phyloP scores from a whole-genome alignment of 92 coral and sea anemone species.

The Diadumene lineata region DNA sequence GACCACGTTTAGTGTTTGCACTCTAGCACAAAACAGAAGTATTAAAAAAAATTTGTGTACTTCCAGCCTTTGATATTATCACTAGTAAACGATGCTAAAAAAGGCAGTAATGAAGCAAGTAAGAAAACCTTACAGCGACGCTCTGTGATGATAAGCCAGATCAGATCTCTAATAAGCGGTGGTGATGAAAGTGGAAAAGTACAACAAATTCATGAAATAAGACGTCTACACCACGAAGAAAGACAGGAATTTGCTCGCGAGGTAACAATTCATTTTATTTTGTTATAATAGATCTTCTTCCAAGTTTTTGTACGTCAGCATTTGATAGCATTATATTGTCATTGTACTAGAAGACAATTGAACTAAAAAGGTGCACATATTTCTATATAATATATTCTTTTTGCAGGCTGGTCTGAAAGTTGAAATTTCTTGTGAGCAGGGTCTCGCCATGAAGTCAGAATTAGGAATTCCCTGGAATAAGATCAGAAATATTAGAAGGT shows the following conservation, averaged over 20 bases:
- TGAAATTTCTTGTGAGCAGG: slow-evolving; percentile 6
- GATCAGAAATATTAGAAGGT: slow-evolving; percentile 27
- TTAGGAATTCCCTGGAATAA: slow-evolving; percentile 36
- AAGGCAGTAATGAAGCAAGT: slow-evolving; percentile 4
- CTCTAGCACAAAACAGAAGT: no score
- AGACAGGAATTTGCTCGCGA: neutral
- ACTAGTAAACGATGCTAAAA: neutral
- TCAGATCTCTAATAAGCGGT: neutral
- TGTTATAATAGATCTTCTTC: neutral
- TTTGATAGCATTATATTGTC: no score
- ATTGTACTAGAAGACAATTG: neutral
- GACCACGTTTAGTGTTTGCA: no score
- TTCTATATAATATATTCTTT: neutral
- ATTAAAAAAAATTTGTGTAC: neutral
- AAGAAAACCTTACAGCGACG: slow-evolving; percentile 14
- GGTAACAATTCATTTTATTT: neutral
- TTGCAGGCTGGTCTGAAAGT: slow-evolving; percentile 1
- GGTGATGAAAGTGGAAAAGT: neutral
- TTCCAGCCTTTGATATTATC: slow-evolving; percentile 11
- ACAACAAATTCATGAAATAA: slow-evolving; percentile 8
- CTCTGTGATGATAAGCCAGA: neutral
- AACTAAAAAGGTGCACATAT: neutral
- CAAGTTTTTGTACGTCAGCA: neutral
- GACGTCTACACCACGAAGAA: slow-evolving; percentile 7
- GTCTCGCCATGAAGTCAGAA: slow-evolving; percentile 18